Conservation (phyloP, 2,888 invertebrate species). For the Heliconius hortense region DNA sequence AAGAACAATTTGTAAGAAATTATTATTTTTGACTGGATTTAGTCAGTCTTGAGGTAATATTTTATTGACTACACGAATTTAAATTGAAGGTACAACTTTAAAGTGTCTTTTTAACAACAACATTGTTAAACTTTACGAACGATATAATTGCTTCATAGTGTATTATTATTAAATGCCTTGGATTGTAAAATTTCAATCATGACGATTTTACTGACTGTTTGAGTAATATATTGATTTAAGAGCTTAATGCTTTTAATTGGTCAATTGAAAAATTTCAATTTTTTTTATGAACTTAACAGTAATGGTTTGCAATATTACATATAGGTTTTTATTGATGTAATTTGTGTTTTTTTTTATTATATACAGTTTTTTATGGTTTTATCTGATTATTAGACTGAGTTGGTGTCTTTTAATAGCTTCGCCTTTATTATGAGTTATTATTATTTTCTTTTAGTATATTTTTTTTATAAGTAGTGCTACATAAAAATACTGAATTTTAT, state of each 20-base stretch:
- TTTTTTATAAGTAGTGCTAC: too few species aligned
- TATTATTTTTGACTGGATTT: not conserved
- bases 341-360: not conserved
- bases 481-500: too few species aligned
- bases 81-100: not conserved
- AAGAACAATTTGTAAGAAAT: not conserved
- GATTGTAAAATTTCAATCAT: not conserved
- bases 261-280: not conserved
- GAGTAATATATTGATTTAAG: constrained; percentile 12
- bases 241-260: not conserved
- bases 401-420: too few species aligned
- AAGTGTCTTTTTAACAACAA: not conserved
- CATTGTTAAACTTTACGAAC: constrained; percentile 4
- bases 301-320: not conserved
- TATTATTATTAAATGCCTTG: constrained; percentile 2
- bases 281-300: not conserved
- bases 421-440: too few species aligned
- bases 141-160: constrained; percentile 2
- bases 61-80: not conserved
- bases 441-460: too few species aligned
- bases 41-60: not conserved
- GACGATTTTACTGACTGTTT: constrained; percentile 6
- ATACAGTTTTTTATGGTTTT: not conserved
- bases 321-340: not conserved
- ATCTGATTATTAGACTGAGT: not conserved